Base-by-base conservation (phyloP, 2,797 vertebrate species). In the Takifugu rubripes region DNA sequence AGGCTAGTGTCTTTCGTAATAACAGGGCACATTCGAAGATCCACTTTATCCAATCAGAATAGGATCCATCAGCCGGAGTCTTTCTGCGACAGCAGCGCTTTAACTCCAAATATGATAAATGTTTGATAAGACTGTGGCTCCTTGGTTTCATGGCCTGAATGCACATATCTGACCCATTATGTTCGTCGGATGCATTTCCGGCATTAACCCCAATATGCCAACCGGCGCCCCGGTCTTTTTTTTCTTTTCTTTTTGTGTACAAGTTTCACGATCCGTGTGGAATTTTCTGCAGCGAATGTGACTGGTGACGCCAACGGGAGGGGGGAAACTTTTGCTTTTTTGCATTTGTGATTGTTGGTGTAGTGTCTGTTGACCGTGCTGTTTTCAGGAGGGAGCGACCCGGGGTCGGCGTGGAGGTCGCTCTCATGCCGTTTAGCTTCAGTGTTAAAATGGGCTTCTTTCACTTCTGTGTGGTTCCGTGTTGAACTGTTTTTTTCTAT, bases 211-310 rank as follows among this genome's bases (percentile, higher is more conserved):
- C 12, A 14, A 40, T 40, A 40, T 40, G 36, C 36, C 11, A 14
- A 40, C 12, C 10, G 36, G 36, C 3, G 36, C 36, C 36, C 36
- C 36, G 3, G 36, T 40, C 46, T 49, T 31, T 40, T 58, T 33
- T 56, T 56, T 40, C 53, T 25, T 61, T 43, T 40, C 70, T 72
- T 75, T 64, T 43, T 8, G 25, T 78, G 71, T 74, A 79, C 75
- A 61, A 59, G 74, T 44, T 66, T 10, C 56, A 27, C 50, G 57
- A 71, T 66, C 52, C 17, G 60, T 61, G 69, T 75, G 70, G 63
- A 48, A 53, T 80, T 68, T 77, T 77, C 62, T 79, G 62, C 77
- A 68, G 70, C 72, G 77, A 88, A 86, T 86, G 83, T 86, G 81
- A 70, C 79, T 58, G 68, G 66, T 64, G 25, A 66, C 62, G 75